A percentile compares a stretch with the other conserved stretches of the same genome.
phyloP scores from a whole-genome alignment of 2,797 vertebrate genomes.

The Lates japonicus region DNA sequence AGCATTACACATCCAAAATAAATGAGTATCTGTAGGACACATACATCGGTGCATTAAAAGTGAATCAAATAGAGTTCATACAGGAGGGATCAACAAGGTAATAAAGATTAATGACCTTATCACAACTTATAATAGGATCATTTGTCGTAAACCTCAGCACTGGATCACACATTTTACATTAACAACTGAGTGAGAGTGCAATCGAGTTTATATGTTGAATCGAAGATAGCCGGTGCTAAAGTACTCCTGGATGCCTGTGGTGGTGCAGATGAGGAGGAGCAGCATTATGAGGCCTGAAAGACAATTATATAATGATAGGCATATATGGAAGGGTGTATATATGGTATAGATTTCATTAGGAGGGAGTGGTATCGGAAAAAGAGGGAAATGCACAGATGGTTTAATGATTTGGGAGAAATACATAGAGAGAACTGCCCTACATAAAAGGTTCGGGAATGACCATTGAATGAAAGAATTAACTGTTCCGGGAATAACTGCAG shows the following conservation, averaged over 20 bases:
- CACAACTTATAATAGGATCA: neutral
- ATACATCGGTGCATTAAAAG: neutral
- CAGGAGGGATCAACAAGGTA: neutral
- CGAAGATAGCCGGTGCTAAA: neutral
- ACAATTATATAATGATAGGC: neutral
- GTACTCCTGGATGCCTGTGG: neutral
- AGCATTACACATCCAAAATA: neutral
- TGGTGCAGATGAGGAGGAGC: neutral
- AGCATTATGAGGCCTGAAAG: neutral
- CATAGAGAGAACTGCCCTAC: neutral
- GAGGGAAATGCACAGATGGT: neutral
- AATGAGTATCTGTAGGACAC: neutral
- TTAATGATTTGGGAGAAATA: neutral
- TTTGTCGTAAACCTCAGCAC: slow-evolving; percentile 1
- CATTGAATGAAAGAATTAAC: slow-evolving; percentile 1
- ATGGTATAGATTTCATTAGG: neutral
- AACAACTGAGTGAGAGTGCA: neutral
- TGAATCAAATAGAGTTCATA: neutral
- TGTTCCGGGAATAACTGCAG: slow-evolving; percentile 12
- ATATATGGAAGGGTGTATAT: neutral
- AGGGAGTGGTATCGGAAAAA: neutral
- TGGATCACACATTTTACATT: neutral
- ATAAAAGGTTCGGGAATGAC: neutral
- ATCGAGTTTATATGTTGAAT: neutral
- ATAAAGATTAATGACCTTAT: neutral